Evolutionary conservation across 2,797 vertebrate genomes (phyloP).

Genomic region (Saxicola maurus): DNA sequence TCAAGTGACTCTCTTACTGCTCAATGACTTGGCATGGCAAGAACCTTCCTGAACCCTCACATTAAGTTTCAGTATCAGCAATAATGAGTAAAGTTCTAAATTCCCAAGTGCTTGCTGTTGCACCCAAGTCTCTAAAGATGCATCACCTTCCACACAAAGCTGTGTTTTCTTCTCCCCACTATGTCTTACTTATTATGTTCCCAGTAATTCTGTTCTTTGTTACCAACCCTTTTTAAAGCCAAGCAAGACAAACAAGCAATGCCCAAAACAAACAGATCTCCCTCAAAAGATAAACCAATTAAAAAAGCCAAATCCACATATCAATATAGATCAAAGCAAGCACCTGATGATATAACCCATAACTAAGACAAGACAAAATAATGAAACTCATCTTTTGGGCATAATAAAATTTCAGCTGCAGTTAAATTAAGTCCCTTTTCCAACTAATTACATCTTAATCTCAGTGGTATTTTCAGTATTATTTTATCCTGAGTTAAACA

Average conservation of each 20-base stretch:
- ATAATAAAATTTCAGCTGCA: neutral
- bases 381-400: neutral
- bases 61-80: neutral
- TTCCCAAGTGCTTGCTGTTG: neutral
- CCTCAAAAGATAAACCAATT: neutral
- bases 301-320: neutral
- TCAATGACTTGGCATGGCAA: neutral
- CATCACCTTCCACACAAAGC: neutral
- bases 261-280: neutral
- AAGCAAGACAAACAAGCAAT: neutral
- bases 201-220: neutral
- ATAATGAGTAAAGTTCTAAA: accelerated
- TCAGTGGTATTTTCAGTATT: neutral
- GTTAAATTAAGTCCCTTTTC: neutral
- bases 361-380: neutral
- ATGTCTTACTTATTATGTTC: neutral
- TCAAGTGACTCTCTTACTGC: neutral
- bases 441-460: neutral
- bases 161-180: neutral
- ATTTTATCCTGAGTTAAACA: neutral
- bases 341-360: neutral
- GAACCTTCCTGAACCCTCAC: neutral
- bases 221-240: neutral
- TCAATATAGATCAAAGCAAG: neutral
- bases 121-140: neutral